Evolutionary conservation across 2,113 vertebrate species (phyloP), one percentile per base, ranked within the genome.

Genomic region (Hoplias malabaricus): DNA sequence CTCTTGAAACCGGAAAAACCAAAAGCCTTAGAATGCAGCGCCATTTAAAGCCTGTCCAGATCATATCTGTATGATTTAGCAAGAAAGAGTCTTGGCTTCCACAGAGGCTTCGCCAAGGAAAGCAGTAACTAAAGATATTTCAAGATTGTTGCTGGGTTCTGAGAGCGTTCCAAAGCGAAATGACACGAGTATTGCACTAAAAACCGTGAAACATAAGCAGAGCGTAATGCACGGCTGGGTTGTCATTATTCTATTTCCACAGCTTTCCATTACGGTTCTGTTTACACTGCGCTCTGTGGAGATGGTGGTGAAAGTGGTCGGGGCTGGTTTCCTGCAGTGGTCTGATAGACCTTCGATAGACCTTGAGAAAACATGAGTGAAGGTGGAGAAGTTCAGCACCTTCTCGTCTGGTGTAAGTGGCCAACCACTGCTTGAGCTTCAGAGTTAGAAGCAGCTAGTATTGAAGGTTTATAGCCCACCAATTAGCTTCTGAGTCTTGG

Each of bases 111-210:
- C 11, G 31, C 79, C 69, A 34, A 61, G 69, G 77, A 82, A 84
- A 74, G 48, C 21, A 72, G 72, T 69, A 67, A 27, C n/a, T 13
- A 54, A 23, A 48, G 12, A 59, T 66, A 61, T 74, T 75, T 81
- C 73, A n/a, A 74, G 42, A 36, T 40, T 36, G 42, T 65, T 79
- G 46, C 78, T 46, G 25, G 76, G 67, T 19, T 69, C 66, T 21
- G 25, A 40, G 67, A 75, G 46, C 59, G 67, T 46, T 65, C 59
- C 53, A 84, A 82, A 87, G 69, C 74, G 38, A 69, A 85, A 82
- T 84, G 80, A 78, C 67, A 63, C 66, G 21, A 78, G 77, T 57
- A 53, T 61, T 73, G 69, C 48, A 33, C 11, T 46, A 62, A 56
- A 84, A 82, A 78, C 73, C 61, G 69, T 67, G 69, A 57, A 78